Conservation (phyloP, 1,140 invertebrate species). For the Meloidogyne exigua region DNA sequence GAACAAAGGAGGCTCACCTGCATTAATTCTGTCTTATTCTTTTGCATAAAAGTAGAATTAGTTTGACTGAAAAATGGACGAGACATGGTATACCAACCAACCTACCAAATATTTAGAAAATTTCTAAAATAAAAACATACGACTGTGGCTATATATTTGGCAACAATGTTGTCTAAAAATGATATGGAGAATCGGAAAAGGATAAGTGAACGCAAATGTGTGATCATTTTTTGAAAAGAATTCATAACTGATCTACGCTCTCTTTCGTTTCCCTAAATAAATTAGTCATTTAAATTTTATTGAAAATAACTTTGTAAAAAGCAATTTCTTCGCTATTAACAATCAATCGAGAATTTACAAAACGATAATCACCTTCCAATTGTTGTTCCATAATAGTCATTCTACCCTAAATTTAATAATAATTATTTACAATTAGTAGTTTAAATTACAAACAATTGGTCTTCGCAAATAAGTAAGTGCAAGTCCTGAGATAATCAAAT, state of each 20-base stretch:
- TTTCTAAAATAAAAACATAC: neutral
- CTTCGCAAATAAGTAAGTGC: slow-evolving; percentile 70
- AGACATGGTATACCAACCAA: slow-evolving; percentile 91
- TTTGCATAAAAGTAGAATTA: slow-evolving; percentile 60
- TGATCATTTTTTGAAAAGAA: slow-evolving; percentile 79
- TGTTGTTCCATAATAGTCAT: slow-evolving; percentile 91
- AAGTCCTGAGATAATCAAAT: slow-evolving; percentile 55
- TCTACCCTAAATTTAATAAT: slow-evolving; percentile 66
- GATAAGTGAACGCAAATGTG: slow-evolving; percentile 82
- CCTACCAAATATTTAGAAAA: neutral
- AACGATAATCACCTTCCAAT: slow-evolving; percentile 93
- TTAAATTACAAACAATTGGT: slow-evolving; percentile 69
- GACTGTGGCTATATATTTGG: slow-evolving; percentile 90
- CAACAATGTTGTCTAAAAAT: slow-evolving; percentile 89
- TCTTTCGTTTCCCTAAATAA: slow-evolving; percentile 66
- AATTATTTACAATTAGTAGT: neutral
- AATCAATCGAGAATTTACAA: slow-evolving; percentile 90
- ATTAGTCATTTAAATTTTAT: slow-evolving; percentile 6
- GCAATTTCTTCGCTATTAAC: slow-evolving; percentile 96
- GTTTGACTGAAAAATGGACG: slow-evolving; percentile 80
- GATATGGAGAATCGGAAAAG: slow-evolving; percentile 89
- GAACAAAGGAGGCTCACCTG: slow-evolving; percentile 39
- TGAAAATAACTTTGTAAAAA: slow-evolving; percentile 76
- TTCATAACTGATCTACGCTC: slow-evolving; percentile 83
- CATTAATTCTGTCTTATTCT: slow-evolving; percentile 59